A percentile compares a stretch with the other conserved stretches of the same genome.
Evolutionary conservation across 2,888 invertebrate genomes (phyloP).

Genomic region (Lysandra coridon): DNA sequence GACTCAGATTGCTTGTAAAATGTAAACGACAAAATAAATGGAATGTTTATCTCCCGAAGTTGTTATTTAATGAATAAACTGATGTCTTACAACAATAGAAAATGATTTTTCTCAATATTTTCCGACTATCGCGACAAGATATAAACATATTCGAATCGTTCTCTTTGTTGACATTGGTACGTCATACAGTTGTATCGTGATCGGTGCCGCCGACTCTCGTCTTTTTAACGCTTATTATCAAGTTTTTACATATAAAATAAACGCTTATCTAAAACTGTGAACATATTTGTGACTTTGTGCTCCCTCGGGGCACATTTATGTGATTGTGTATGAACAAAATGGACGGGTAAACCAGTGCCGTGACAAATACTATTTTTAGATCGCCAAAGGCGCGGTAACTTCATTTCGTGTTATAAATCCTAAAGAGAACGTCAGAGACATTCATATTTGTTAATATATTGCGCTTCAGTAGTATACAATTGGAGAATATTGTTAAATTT

Average conservation of each 20-base stretch:
- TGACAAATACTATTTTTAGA: constrained; percentile 73
- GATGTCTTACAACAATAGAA: background rate
- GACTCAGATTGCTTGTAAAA: background rate
- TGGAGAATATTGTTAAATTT: constrained; percentile 43
- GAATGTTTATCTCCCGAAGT: background rate
- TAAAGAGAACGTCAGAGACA: constrained; percentile 40
- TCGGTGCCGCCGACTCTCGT: constrained; percentile 61
- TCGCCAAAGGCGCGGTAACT: constrained; percentile 58
- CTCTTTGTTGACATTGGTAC: constrained; percentile 58
- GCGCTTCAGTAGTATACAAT: constrained; percentile 34
- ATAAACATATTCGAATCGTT: constrained; percentile 42
- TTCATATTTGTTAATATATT: constrained; percentile 26
- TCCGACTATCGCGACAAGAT: constrained; percentile 28
- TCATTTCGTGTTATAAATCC: constrained; percentile 50
- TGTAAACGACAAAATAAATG: background rate
- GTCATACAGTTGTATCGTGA: constrained; percentile 64
- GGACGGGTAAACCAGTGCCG: constrained; percentile 70
- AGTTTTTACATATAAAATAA: constrained; percentile 48
- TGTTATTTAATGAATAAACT: background rate
- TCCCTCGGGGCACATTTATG: constrained; percentile 46
- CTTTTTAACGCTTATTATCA: constrained; percentile 53
- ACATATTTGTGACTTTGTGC: constrained; percentile 49
- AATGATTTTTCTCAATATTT: background rate
- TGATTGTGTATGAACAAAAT: constrained; percentile 61
- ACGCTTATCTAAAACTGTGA: constrained; percentile 49